Percentiles rank a stretch among this genome's conserved stretches.
These are phyloP conservation scores for Amblyjoppa proteus DNA, from an alignment of 2,888 invertebrate genomes.

Conservation along the genomic window DNA sequence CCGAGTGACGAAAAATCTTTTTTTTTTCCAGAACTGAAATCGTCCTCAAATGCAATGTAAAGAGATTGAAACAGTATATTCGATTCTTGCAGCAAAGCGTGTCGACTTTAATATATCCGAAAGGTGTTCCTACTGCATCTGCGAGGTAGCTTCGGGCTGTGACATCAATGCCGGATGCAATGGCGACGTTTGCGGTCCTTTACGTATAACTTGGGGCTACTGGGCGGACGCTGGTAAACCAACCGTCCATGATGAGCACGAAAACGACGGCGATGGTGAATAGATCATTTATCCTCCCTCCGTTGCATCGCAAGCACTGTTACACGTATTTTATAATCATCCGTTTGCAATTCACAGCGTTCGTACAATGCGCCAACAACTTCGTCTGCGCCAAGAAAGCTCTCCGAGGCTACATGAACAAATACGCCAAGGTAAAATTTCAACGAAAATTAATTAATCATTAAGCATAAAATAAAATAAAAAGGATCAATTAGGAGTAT, in stretches of 20 bases:
- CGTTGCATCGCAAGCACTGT: not conserved
- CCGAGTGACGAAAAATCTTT: not conserved
- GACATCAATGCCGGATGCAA: conserved; percentile 88
- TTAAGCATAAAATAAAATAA: not conserved
- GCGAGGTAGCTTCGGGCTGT: conserved; percentile 92
- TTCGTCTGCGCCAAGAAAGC: conserved; percentile 91
- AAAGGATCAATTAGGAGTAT: not conserved
- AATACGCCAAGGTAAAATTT: conserved; percentile 89
- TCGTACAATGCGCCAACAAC: conserved; percentile 90
- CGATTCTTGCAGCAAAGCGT: conserved; percentile 44
- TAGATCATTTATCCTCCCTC: conserved; percentile 47
- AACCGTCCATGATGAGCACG: conserved; percentile 87
- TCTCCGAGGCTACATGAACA: conserved; percentile 93
- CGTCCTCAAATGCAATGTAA: not conserved
- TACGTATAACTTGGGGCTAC: conserved; percentile 94
- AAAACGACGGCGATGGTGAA: conserved; percentile 82
- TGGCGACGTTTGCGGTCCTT: conserved; percentile 93
- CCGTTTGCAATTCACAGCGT: conserved; percentile 86
- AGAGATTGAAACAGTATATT: not conserved
- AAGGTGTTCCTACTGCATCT: conserved; percentile 92
- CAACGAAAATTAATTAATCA: conserved; percentile 11
- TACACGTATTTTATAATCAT: not conserved
- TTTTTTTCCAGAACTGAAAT: not conserved
- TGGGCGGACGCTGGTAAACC: conserved; percentile 94
- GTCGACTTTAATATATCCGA: conserved; percentile 86